Conservation (phyloP, 2,797 vertebrate species). For the Danio jaintianensis region DNA sequence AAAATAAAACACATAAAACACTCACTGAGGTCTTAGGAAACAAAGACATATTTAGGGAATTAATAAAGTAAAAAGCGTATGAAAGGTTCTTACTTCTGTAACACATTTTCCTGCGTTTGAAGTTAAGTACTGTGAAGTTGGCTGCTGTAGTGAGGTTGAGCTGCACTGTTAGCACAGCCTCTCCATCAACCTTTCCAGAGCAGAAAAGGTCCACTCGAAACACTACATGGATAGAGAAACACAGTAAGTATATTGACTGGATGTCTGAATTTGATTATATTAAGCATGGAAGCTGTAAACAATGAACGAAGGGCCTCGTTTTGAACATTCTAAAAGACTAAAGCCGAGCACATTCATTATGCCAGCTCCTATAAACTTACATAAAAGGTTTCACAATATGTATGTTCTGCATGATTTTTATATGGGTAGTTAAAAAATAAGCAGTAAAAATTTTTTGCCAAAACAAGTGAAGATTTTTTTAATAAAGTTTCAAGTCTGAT, state of each 20-base stretch:
- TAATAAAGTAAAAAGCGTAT: not conserved
- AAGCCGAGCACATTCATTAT: not conserved
- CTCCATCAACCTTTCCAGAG: constrained; percentile 91
- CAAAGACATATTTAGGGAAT: not conserved
- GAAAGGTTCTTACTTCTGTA: constrained; percentile 87
- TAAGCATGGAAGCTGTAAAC: not conserved
- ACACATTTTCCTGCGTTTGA: constrained; percentile 99
- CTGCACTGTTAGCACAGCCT: constrained; percentile 92
- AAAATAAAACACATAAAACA: not conserved
- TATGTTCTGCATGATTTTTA: too few relatives aligned
- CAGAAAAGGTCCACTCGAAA: constrained; percentile 95
- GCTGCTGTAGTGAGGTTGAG: constrained; percentile 92
- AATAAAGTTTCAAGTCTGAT: too few relatives aligned
- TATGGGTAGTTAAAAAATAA: too few relatives aligned
- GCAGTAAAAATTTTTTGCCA: too few relatives aligned
- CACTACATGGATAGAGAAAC: constrained; percentile 75
- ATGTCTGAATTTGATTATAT: not conserved
- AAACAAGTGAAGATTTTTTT: too few relatives aligned
- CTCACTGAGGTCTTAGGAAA: not conserved
- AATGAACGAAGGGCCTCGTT: not conserved
- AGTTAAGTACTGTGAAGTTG: constrained; percentile 98
- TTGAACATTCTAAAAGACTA: not conserved
- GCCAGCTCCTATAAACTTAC: not conserved
- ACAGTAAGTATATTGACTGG: not conserved
- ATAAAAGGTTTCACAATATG: not conserved